phyloP scores from a whole-genome alignment of 2,797 vertebrate genomes.

The Alca torda region DNA sequence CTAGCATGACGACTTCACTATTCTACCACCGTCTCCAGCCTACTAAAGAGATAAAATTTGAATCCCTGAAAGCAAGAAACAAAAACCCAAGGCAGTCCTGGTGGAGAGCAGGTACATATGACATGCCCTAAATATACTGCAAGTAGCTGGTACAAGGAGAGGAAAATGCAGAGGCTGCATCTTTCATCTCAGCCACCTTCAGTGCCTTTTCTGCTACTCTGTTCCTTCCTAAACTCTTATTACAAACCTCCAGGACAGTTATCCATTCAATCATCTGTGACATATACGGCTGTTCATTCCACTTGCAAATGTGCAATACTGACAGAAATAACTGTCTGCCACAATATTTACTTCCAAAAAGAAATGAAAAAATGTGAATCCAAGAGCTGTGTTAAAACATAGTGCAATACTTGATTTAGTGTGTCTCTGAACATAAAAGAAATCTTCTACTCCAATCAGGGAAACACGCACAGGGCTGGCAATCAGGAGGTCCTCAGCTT shows the following conservation, averaged over 20 bases:
- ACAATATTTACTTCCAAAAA: constrained; percentile 27
- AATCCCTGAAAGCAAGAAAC: neutral
- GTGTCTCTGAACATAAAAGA: neutral
- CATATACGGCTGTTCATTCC: neutral
- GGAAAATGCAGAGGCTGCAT: neutral
- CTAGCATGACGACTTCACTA: neutral
- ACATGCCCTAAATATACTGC: neutral
- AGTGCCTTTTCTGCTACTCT: neutral
- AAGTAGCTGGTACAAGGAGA: neutral
- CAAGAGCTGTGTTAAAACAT: neutral
- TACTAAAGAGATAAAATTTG: neutral
- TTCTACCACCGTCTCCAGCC: neutral
- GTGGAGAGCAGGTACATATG: neutral
- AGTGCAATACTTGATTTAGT: neutral
- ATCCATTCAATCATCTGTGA: neutral
- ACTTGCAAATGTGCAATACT: neutral
- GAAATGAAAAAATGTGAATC: neutral
- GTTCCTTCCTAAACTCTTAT: neutral
- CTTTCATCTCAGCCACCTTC: neutral
- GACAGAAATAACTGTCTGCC: neutral
- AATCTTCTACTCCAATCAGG: neutral
- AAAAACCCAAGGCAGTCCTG: neutral
- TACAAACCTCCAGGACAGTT: neutral
- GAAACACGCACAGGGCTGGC: neutral
- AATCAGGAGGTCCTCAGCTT: neutral